Evolutionary conservation across 37 sponge, comb jelly and placozoan genomes (phyloP), one percentile per base, ranked within the genome.

Genomic region (Halichondria panicea): DNA sequence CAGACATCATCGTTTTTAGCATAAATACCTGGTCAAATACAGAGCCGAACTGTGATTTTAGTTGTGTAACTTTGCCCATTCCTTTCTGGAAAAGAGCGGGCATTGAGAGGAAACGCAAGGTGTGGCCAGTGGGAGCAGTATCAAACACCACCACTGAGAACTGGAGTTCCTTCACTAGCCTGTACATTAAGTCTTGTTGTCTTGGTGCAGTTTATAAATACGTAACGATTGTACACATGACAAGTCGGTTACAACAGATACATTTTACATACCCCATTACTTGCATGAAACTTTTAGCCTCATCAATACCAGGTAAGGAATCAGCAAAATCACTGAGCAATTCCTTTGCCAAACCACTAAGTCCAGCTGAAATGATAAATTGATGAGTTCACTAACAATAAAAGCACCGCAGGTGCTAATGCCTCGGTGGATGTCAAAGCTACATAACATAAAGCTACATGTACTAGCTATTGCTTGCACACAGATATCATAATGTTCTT

Each of bases 51-150:
- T 74, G 83, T 40, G 75, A 74, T 59, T 82, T 96, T 68, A 96
- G 55, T 31, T 86, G 73, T 30, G 80, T 79, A 25, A 92, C 30
- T 38, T 94, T 89, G 8, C 77, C 71, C 36, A 97, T 43, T 4
- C 92, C 93, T 54, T 91, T 92, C 37, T 80, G 75, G 41, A 98
- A 83, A n/a, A 86, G 63, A 24, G 63, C 63, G 11, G 99, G 99
- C 81, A 95, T 91, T 39, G 99, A 95, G 36, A 98, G 92, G 56
- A 98, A 91, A 21, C 99, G 78, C 7, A 98, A 85, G 19, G 99
- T 98, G 85, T 98, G 99, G 13, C 99, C 99, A 22, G 99, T 98
- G 21, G 99, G 99, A 0, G 99, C 99, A 22, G 99, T 98, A 85
- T 98, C 99, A 75, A 98, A 98, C 41, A 98, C 92, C 36, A 98